These are phyloP conservation scores for Cosmia trapezina DNA, from an alignment of 2,888 invertebrate species.

Conservation along the genomic window DNA sequence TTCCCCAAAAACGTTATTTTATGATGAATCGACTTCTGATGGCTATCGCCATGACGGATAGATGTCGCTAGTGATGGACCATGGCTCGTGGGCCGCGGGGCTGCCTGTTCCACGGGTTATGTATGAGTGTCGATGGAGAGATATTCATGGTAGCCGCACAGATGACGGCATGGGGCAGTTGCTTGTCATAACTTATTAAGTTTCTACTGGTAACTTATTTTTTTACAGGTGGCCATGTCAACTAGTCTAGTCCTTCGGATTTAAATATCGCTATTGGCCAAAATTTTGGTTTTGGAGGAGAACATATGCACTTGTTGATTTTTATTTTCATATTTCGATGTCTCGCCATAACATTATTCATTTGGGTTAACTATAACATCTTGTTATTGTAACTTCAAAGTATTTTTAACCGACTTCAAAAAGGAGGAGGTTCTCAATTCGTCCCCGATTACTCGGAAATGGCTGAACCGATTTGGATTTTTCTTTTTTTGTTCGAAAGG, in stretches of 20 bases:
- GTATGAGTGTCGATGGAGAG: slow-evolving; percentile 52
- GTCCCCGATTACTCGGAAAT: too few relatives aligned
- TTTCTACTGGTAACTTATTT: background rate
- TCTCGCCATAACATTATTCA: background rate
- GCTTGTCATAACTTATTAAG: slow-evolving; percentile 38
- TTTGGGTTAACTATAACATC: background rate
- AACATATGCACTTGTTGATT: background rate
- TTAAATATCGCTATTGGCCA: background rate
- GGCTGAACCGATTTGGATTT: too few relatives aligned
- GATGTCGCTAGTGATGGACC: slow-evolving; percentile 67
- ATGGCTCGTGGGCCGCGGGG: slow-evolving; percentile 10
- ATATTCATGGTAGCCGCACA: slow-evolving; percentile 59
- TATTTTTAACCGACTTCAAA: too few relatives aligned
- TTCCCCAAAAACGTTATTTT: slow-evolving; percentile 58
- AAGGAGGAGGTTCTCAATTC: too few relatives aligned
- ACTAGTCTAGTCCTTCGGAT: background rate
- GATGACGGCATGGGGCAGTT: slow-evolving; percentile 41
- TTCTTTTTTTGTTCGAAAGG: too few relatives aligned
- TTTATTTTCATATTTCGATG: background rate
- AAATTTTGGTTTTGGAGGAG: background rate
- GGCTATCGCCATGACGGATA: slow-evolving; percentile 73
- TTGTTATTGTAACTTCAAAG: slow-evolving; percentile 12
- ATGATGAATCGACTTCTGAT: slow-evolving; percentile 69
- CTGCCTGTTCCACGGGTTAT: slow-evolving; percentile 36
- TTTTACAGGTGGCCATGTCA: background rate